Evolutionary conservation across 2,888 invertebrate genomes (phyloP).

Genomic region (Parnassius orleans): DNA sequence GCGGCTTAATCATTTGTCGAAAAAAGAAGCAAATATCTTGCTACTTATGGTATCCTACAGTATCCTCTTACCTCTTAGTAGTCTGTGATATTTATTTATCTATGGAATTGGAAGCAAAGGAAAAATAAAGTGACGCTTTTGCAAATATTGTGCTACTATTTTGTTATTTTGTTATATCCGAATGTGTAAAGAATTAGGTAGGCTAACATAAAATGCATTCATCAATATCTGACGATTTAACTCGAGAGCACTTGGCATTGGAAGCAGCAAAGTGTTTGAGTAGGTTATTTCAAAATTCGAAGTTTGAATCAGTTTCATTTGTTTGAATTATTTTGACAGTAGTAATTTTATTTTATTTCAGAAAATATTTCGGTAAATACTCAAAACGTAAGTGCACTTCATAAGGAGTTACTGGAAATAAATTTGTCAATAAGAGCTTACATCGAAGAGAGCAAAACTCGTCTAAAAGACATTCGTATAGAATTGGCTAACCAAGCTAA

Average conservation of each 20-base stretch:
- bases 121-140: constrained; percentile 18
- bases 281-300: constrained; percentile 55
- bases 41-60: too few species aligned
- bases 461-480: constrained; percentile 52
- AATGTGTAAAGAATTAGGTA: constrained; percentile 39
- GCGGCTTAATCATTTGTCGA: too few species aligned
- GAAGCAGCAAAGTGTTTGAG: constrained; percentile 65
- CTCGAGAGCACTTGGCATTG: constrained; percentile 62
- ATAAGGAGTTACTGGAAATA: constrained; percentile 68
- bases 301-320: constrained; percentile 43
- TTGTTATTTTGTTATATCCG: constrained; percentile 35
- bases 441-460: constrained; percentile 65
- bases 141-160: constrained; percentile 17
- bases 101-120: too few species aligned
- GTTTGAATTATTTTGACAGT: constrained; percentile 33
- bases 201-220: constrained; percentile 72
- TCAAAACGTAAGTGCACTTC: constrained; percentile 56
- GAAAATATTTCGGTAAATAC: constrained; percentile 64
- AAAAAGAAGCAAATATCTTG: too few species aligned
- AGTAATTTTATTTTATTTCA: constrained; percentile 42
- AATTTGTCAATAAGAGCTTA: constrained; percentile 71
- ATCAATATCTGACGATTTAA: constrained; percentile 62
- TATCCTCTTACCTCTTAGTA: too few species aligned
- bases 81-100: too few species aligned
- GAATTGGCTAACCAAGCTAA: constrained; percentile 59